These are phyloP conservation scores for Brachynemurus nebulosus DNA, from an alignment of 2,888 invertebrate species.

Conservation along the genomic window DNA sequence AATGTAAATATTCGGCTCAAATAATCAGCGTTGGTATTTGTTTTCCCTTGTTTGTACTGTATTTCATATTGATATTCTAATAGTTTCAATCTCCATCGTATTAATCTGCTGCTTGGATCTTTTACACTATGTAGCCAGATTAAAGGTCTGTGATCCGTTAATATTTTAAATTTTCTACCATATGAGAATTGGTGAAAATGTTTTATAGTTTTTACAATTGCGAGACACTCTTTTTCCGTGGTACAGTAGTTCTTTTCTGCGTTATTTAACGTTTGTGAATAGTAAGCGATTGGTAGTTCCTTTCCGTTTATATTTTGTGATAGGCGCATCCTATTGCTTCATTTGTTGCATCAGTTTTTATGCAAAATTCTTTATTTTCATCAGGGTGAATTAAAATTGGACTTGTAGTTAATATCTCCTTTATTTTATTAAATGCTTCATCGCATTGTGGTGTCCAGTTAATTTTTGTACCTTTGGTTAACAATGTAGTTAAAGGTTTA, in stretches of 20 bases:
- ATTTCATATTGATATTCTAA: not conserved
- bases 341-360: not conserved
- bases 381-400: not conserved
- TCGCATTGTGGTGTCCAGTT: not conserved
- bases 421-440: not conserved
- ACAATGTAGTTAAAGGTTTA: not conserved
- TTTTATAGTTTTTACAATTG: not conserved
- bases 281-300: not conserved
- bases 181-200: not conserved
- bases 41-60: not conserved
- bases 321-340: not conserved
- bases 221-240: not conserved
- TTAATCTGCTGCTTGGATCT: not conserved
- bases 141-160: not conserved
- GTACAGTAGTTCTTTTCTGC: not conserved
- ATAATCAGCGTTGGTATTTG: not conserved
- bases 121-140: not conserved
- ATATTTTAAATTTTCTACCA: not conserved
- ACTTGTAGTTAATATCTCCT: not conserved
- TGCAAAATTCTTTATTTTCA: not conserved
- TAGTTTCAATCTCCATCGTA: not conserved
- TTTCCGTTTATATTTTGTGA: too few relatives aligned
- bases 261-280: not conserved
- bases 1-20: not conserved
- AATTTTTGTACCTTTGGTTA: not conserved